These are phyloP conservation scores for Ciconia nigra DNA, from an alignment of 2,797 vertebrate genomes.

Conservation along the genomic window DNA sequence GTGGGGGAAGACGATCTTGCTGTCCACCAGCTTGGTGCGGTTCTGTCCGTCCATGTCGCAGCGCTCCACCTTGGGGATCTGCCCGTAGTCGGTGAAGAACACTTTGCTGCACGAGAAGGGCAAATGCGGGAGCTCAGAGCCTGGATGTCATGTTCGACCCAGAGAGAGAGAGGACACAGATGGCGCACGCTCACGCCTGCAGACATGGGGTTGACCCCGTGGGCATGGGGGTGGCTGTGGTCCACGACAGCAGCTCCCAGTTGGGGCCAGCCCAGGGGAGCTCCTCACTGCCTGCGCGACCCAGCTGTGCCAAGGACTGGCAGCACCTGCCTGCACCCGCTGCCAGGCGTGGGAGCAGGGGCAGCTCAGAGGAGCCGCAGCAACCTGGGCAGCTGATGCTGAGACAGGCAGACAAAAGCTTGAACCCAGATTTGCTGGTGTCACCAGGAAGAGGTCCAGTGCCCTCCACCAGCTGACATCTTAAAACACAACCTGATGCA, in stretches of 20 bases:
- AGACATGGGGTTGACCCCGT: background rate
- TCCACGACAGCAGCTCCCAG: background rate
- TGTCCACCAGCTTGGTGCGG: slow-evolving; percentile 95
- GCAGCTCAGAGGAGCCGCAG: background rate
- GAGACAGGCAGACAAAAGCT: too few species aligned
- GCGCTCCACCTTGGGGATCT: slow-evolving; percentile 94
- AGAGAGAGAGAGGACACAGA: background rate
- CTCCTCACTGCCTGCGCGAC: accelerated
- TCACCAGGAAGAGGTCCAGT: background rate
- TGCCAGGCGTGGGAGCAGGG: background rate
- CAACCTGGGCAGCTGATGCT: background rate
- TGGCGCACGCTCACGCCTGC: accelerated
- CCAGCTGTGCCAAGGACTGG: background rate
- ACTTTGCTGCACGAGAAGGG: slow-evolving; percentile 81
- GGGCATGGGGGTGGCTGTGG: background rate
- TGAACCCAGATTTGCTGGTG: background rate
- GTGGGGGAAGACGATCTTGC: slow-evolving; percentile 95
- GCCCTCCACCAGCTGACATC: background rate
- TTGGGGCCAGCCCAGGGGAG: accelerated
- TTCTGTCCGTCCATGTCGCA: slow-evolving; percentile 99
- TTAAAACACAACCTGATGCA: background rate
- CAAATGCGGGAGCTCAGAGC: background rate
- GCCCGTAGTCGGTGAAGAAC: slow-evolving; percentile 96
- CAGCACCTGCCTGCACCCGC: background rate
- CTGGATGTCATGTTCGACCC: background rate